phyloP scores from a whole-genome alignment of 2,113 vertebrate genomes.

The Daphoenositta chrysoptera region DNA sequence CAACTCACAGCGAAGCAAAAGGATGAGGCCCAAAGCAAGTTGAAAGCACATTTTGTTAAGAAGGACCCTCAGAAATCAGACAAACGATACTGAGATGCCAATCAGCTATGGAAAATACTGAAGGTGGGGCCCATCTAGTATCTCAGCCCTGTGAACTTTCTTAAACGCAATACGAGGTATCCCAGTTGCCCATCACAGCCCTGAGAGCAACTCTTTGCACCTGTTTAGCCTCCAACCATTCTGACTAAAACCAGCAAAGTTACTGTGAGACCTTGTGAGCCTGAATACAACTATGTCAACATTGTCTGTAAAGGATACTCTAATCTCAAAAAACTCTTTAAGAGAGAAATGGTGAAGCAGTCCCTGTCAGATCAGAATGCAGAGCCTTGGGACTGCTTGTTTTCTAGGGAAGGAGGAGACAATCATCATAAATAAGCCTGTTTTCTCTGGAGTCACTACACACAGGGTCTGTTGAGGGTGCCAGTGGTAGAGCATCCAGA shows the following conservation, averaged over 20 bases:
- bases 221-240: neutral
- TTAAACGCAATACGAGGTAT: neutral
- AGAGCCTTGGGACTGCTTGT: neutral
- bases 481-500: neutral
- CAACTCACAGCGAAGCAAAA: neutral
- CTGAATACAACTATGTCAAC: neutral
- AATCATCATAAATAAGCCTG: neutral
- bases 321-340: neutral
- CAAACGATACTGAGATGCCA: neutral
- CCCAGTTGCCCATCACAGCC: neutral
- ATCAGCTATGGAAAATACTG: neutral
- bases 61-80: neutral
- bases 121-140: neutral
- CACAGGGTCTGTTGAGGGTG: neutral
- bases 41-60: neutral
- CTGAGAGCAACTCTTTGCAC: neutral
- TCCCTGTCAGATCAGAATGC: neutral
- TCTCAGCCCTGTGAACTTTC: neutral
- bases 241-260: neutral
- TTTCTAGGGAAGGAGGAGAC: neutral
- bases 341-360: neutral
- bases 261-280: neutral
- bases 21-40: neutral
- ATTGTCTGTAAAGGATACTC: neutral
- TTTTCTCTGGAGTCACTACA: neutral